Evolutionary conservation across 2,888 invertebrate species (phyloP).

Genomic region (Luperina testacea): DNA sequence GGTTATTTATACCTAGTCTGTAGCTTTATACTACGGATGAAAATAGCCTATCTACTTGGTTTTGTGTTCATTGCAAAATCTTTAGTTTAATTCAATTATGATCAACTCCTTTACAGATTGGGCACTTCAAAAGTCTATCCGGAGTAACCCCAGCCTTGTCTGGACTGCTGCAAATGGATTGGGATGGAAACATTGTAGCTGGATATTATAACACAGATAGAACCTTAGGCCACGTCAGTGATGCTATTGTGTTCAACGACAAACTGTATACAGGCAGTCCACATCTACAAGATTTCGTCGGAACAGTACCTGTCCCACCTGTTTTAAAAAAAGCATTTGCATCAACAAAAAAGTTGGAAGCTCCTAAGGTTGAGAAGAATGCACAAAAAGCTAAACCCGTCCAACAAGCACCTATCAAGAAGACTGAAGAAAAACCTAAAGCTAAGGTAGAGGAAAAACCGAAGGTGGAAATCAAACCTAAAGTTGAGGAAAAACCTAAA

Average conservation of each 20-base stretch:
- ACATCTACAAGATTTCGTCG: slow-evolving; percentile 91
- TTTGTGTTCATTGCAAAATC: neutral
- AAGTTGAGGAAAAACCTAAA: slow-evolving; percentile 48
- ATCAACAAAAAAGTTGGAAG: slow-evolving; percentile 35
- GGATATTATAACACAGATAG: slow-evolving; percentile 91
- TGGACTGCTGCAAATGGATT: slow-evolving; percentile 92
- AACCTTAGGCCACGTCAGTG: slow-evolving; percentile 89
- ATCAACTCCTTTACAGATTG: slow-evolving; percentile 87
- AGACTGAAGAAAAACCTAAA: slow-evolving; percentile 54
- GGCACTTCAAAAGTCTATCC: slow-evolving; percentile 90
- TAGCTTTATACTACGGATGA: neutral
- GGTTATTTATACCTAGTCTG: neutral
- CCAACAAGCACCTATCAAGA: slow-evolving; percentile 53
- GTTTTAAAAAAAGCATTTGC: slow-evolving; percentile 83
- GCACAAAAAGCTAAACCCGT: slow-evolving; percentile 65
- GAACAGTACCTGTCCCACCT: slow-evolving; percentile 90
- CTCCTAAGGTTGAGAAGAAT: slow-evolving; percentile 68
- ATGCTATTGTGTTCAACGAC: slow-evolving; percentile 92
- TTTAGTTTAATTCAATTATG: neutral
- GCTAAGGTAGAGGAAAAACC: slow-evolving; percentile 49
- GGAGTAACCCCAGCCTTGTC: slow-evolving; percentile 82
- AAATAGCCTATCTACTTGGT: neutral
- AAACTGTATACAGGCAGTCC: slow-evolving; percentile 93
- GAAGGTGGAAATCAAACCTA: slow-evolving; percentile 62
- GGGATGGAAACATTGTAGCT: slow-evolving; percentile 93